Percentiles rank a stretch among this genome's conserved stretches.
phyloP scores from a whole-genome alignment of 1,140 invertebrate species.

The Scaptodrosophila lebanonensis region DNA sequence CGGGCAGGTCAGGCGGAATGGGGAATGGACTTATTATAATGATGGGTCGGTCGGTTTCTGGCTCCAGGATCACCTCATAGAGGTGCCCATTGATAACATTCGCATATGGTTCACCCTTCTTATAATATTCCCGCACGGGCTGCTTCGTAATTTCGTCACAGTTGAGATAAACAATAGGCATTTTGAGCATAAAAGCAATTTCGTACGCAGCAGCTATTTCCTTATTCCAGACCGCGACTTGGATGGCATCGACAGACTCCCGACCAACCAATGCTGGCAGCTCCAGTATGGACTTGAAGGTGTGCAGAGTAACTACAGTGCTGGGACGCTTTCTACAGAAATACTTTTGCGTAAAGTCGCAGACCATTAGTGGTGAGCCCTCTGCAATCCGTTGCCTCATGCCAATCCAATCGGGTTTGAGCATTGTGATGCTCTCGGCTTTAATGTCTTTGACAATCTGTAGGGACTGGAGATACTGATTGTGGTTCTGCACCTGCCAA shows the following conservation, averaged over 20 bases:
- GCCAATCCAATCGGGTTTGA: constrained; percentile 27
- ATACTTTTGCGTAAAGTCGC: constrained; percentile 48
- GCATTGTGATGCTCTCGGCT: constrained; percentile 29
- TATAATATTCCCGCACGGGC: constrained; percentile 13
- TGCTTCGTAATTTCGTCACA: constrained; percentile 12
- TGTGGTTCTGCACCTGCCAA: constrained; percentile 25
- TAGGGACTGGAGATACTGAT: constrained; percentile 12
- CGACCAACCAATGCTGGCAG: constrained; percentile 10
- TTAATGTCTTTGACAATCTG: constrained; percentile 24
- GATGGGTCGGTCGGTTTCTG: neutral
- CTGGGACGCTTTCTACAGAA: constrained; percentile 36
- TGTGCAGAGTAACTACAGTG: constrained; percentile 46
- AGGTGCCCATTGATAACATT: constrained; percentile 25
- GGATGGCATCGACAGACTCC: constrained; percentile 29
- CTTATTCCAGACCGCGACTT: constrained; percentile 36
- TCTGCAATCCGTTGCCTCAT: constrained; percentile 26
- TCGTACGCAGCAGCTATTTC: constrained; percentile 46
- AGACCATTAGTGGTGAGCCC: constrained; percentile 36
- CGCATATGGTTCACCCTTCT: constrained; percentile 8
- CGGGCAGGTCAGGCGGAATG: no score
- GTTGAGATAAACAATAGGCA: constrained; percentile 34
- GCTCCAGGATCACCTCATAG: constrained; percentile 24
- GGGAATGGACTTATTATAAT: neutral
- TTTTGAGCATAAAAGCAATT: constrained; percentile 22
- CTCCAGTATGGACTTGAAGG: constrained; percentile 35